These are phyloP conservation scores for Euleptes europaea DNA, from an alignment of 2,113 vertebrate species.

Conservation along the genomic window DNA sequence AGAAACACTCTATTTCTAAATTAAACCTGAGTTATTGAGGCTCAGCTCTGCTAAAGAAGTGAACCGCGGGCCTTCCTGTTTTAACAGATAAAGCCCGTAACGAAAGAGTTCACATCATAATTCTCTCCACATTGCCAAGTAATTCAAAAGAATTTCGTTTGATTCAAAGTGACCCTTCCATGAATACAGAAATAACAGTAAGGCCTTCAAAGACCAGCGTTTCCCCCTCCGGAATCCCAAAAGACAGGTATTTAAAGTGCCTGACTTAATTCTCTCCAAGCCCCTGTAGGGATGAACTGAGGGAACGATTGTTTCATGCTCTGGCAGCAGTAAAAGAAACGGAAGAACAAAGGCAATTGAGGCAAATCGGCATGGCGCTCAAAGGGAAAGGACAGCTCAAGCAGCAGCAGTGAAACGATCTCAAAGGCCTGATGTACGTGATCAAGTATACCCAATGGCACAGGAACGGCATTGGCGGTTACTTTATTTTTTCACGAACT, in stretches of 20 bases:
- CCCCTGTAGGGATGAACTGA: not conserved
- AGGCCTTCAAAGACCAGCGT: not conserved
- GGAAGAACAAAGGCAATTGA: not conserved
- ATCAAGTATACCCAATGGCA: not conserved
- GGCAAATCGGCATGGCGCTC: not conserved
- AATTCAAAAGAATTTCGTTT: not conserved
- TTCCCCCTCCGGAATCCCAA: not conserved
- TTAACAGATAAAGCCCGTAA: not conserved
- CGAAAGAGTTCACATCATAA: not conserved
- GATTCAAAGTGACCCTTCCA: not conserved
- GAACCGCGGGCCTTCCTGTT: not conserved
- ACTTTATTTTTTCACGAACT: not conserved
- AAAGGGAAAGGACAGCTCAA: not conserved
- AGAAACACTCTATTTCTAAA: not conserved
- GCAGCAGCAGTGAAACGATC: not conserved
- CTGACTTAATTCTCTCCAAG: not conserved
- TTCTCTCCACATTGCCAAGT: not conserved
- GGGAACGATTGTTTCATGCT: not conserved
- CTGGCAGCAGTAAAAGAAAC: not conserved
- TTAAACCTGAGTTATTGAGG: not conserved
- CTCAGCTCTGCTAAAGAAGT: not conserved
- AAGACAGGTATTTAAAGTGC: slow-evolving; percentile 4
- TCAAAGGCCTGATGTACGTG: not conserved
- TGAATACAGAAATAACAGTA: not conserved
- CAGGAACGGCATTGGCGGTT: too few relatives aligned